Base-by-base conservation (phyloP, 2,888 invertebrate species). In the Eurois occulta region DNA sequence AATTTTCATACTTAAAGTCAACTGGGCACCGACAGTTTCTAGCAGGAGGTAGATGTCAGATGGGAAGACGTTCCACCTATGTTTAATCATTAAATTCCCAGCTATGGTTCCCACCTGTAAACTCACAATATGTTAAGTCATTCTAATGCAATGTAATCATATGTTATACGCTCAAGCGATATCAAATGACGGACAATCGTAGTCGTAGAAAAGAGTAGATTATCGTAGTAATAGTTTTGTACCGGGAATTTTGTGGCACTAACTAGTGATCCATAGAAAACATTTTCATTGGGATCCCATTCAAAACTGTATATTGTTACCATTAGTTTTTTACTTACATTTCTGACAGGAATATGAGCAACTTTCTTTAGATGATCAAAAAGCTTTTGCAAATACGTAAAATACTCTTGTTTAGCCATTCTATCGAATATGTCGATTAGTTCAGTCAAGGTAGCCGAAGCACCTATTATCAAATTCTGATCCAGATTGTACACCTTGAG, bases 61-160 rank as follows among this genome's bases (percentile, higher is more conserved):
- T n/a, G 52, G n/a, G 52, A 55, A 55, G n/a, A n/a, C 52, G 52
- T 55, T 55, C 52, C 52, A 55, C n/a, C 11, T 55, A n/a, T 55
- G 52, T 55, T 55, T 55, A 55, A 55, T 55, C 52, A 55, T 55
- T 55, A 66, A 66, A 55, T 55, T 55, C 10, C 52, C 52, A 55
- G 52, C 52, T 55, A 55, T n/a, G 52, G 52, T 55, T 11, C 52
- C 52, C 3, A 55, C 52, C 52, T 55, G 11, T 11, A 55, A 48
- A 55, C 3, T n/a, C 52, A n/a, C 24, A 55, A 24, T 52, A 24
- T 24, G 24, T 52, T 24, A 24, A 10, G 24, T 52, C 24, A 35
- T 38, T 38, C 38, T 38, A 38, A 38, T 38, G 5, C 38, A 5
- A 3, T 38, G 5, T 6, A 5, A 3, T 38, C 4, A 38, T 38